Evolutionary conservation across 2,797 vertebrate species (phyloP), one percentile per base, ranked within the genome.

Genomic region (Champsocephalus esox): DNA sequence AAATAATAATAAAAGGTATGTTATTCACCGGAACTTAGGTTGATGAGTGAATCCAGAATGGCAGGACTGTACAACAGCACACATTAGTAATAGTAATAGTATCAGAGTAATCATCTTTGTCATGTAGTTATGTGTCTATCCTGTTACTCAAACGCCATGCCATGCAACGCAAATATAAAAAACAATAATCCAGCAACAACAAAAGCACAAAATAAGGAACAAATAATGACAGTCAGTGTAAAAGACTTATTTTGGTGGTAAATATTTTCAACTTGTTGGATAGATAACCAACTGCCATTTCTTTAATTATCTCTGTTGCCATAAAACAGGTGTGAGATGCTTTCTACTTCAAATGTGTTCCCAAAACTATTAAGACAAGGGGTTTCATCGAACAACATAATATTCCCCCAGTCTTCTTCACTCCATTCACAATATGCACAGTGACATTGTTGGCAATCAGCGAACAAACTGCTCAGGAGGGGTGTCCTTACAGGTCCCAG

Each of bases 401-500:
- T 45, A 16, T 51, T 12, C 12, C 9, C 68, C 48, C 24, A 32
- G 55, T 49, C 65, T 45, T 57, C 21, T 62, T 14, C 73, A 41
- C 60, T 81, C 56, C 75, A 38, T 57, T 75, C 66, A 69, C 52
- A 50, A 84, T 67, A 68, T 75, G 63, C 70, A 66, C 44, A 10
- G 49, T 61, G 54, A 75, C 77, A 80, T 72, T 71, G 66, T 66
- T n/a, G 21, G 51, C 51, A 64, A 73, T 85, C 74, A 90, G 73
- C 45, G 38, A 66, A 73, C 55, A 66, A 51, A 68, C 34, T 49
- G 73, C 86, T 82, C 75, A 60, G 76, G 71, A 77, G 81, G 75
- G 77, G 48, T 73, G 87, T 84, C 75, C 80, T 84, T 69, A 70
- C 62, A 70, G 79, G 75, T 87, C 75, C 76, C 52, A 38, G 10